Conservation (phyloP, 2,888 invertebrate species). For the Rapana venosa region DNA sequence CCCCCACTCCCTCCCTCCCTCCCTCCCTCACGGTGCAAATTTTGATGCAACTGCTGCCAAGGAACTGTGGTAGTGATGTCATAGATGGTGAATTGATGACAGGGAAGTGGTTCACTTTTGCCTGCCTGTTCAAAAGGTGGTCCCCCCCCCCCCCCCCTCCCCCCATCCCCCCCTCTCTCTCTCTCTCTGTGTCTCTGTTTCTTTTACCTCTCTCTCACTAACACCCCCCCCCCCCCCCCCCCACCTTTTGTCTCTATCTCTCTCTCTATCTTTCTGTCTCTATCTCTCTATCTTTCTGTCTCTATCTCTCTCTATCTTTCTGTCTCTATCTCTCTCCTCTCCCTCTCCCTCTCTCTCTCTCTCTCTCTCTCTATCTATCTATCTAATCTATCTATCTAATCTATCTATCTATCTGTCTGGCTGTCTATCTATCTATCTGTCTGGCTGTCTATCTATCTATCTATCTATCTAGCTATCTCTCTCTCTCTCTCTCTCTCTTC, state of each 20-base stretch:
- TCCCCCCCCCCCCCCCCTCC: too few relatives aligned
- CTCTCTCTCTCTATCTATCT: background rate
- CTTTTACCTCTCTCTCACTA: background rate
- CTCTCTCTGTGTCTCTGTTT: too few relatives aligned
- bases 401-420: slow-evolving; percentile 29
- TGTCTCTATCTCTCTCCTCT: slow-evolving; percentile 15
- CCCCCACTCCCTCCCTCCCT: too few relatives aligned
- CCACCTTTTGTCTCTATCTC: too few relatives aligned
- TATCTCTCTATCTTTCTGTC: background rate
- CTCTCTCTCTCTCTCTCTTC: slow-evolving; percentile 16
- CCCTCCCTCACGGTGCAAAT: too few relatives aligned
- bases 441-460: background rate
- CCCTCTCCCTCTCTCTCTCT: slow-evolving; percentile 23
- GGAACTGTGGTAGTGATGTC: too few relatives aligned
- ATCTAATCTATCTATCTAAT: background rate
- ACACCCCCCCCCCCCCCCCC: too few relatives aligned
- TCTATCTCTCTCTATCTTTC: background rate
- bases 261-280: background rate
- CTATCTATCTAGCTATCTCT: background rate
- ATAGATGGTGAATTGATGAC: too few relatives aligned
- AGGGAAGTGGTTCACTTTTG: too few relatives aligned
- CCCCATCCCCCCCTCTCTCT: too few relatives aligned
- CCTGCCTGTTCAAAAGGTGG: too few relatives aligned
- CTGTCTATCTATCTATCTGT: slow-evolving; percentile 18
- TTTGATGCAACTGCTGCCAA: too few relatives aligned